Evolutionary conservation across 2,797 vertebrate genomes (phyloP).

Genomic region (Alcedo quadribrachys): DNA sequence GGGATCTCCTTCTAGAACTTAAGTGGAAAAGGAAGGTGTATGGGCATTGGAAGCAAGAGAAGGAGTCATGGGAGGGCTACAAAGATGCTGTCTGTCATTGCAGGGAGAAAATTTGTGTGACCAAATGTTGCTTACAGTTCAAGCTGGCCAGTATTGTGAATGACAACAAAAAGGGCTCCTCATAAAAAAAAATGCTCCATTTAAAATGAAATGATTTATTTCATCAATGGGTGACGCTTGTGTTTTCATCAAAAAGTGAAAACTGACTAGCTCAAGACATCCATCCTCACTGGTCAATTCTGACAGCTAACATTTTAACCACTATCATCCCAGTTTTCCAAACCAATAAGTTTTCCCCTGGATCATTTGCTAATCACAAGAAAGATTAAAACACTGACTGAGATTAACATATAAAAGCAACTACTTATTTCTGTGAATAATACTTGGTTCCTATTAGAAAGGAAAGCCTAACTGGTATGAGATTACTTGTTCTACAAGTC

Average conservation of each 20-base stretch:
- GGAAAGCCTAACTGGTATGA: background rate
- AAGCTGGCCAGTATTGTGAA: background rate
- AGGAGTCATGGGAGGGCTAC: accelerated
- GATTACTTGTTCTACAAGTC: background rate
- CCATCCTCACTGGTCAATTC: background rate
- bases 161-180: background rate
- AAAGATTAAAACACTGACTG: background rate
- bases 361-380: background rate
- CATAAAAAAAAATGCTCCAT: no score
- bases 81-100: background rate
- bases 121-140: no score
- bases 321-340: background rate
- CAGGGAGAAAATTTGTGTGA: no score
- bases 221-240: background rate
- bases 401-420: background rate
- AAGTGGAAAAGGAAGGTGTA: background rate
- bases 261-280: background rate
- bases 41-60: background rate
- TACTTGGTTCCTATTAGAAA: background rate
- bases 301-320: background rate
- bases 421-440: background rate
- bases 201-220: background rate
- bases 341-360: background rate
- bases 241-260: background rate
- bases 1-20: background rate